Evolutionary conservation across 2,888 invertebrate species (phyloP).

Genomic region (Eristalinus sepulchralis): DNA sequence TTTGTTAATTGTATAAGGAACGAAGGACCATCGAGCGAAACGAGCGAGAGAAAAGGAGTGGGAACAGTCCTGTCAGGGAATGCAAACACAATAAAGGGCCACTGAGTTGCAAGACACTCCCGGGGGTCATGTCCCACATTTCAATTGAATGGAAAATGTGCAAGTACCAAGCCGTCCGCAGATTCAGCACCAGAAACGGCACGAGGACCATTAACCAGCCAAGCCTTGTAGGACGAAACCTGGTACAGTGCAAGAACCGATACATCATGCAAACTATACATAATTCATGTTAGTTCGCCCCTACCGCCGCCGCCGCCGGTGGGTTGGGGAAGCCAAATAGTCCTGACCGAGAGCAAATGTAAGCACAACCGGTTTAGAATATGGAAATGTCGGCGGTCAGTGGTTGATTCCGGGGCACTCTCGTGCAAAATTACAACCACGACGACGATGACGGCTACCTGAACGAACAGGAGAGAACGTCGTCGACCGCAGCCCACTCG

Average conservation of each 20-base stretch:
- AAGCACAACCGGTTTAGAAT: slow-evolving; percentile 64
- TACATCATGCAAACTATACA: slow-evolving; percentile 61
- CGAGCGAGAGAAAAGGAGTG: neutral
- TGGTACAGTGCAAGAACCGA: slow-evolving; percentile 32
- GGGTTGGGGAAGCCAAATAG: slow-evolving; percentile 40
- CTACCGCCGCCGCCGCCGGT: neutral
- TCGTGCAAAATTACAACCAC: slow-evolving; percentile 55
- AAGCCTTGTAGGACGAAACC: neutral
- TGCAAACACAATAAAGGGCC: slow-evolving; percentile 20
- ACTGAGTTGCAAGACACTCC: slow-evolving; percentile 33
- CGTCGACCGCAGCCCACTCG: neutral
- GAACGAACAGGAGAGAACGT: slow-evolving; percentile 9
- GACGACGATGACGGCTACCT: slow-evolving; percentile 39
- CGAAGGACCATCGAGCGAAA: neutral
- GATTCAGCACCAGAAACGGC: neutral
- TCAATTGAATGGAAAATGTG: slow-evolving; percentile 33
- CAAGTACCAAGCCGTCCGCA: slow-evolving; percentile 1
- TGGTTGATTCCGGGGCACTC: slow-evolving; percentile 42
- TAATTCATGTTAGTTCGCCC: slow-evolving; percentile 58
- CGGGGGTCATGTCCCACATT: slow-evolving; percentile 42
- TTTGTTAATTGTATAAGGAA: slow-evolving; percentile 28
- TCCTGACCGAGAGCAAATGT: slow-evolving; percentile 61
- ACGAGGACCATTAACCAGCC: neutral
- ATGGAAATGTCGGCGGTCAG: slow-evolving; percentile 66
- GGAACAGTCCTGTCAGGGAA: neutral